These are phyloP conservation scores for Cartodere bifasciata DNA, from an alignment of 2,888 invertebrate genomes.

Conservation along the genomic window DNA sequence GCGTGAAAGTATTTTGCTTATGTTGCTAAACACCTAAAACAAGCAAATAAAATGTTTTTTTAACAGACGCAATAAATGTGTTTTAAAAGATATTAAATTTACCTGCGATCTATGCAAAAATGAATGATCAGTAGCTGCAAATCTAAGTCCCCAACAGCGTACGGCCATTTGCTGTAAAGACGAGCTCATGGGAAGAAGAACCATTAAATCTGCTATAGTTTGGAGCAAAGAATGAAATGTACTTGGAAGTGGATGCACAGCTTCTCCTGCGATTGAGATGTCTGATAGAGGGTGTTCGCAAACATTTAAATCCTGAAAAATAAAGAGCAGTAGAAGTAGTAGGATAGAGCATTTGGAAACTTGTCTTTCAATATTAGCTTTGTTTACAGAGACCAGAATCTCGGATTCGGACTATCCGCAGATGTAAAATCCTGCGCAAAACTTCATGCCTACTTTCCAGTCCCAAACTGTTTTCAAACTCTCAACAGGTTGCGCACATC, in stretches of 20 bases:
- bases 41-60: constrained; percentile 1
- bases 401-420: too few relatives aligned
- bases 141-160: constrained; percentile 85
- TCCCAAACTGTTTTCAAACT: too few relatives aligned
- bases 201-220: constrained; percentile 85
- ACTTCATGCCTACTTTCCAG: too few relatives aligned
- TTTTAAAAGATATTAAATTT: constrained; percentile 1
- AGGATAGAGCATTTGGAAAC: too few relatives aligned
- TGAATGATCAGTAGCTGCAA: constrained; percentile 77
- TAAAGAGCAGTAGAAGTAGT: background rate
- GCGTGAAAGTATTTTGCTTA: constrained; percentile 87
- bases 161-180: constrained; percentile 85
- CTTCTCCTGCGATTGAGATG: constrained; percentile 60
- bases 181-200: constrained; percentile 75
- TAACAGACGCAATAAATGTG: background rate
- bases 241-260: constrained; percentile 46
- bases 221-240: constrained; percentile 75
- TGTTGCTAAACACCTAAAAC: constrained; percentile 73
- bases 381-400: too few relatives aligned
- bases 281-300: constrained; percentile 73
- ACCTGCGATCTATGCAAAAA: constrained; percentile 62
- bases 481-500: too few relatives aligned
- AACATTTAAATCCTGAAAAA: constrained; percentile 40
- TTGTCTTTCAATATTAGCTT: too few relatives aligned
- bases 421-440: too few relatives aligned